phyloP scores from a whole-genome alignment of 2,888 invertebrate species.

The Sinopyrophorus schimmeli region DNA sequence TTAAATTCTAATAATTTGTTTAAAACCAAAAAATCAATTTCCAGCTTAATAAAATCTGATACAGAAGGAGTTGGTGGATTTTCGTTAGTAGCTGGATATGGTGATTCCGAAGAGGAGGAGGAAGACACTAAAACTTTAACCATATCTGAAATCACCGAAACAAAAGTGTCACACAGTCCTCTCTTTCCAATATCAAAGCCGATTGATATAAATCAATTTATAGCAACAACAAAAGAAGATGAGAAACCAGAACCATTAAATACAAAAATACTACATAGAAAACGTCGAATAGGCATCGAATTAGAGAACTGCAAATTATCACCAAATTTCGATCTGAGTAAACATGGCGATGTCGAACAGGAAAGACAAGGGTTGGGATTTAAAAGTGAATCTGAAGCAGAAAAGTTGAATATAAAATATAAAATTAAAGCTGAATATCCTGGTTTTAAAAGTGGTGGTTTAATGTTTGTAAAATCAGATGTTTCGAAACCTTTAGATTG shows the following conservation, averaged over 20 bases:
- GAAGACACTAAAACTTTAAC: slow-evolving; percentile 27
- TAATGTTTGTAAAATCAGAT: slow-evolving; percentile 48
- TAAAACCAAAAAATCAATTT: too few relatives aligned
- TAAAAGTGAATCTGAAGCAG: slow-evolving; percentile 39
- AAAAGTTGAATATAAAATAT: slow-evolving; percentile 12
- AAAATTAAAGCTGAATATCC: slow-evolving; percentile 39
- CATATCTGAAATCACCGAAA: slow-evolving; percentile 18
- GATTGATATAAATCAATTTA: slow-evolving; percentile 50
- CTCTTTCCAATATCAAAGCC: slow-evolving; percentile 57
- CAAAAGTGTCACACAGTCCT: slow-evolving; percentile 48
- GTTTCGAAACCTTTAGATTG: slow-evolving; percentile 32
- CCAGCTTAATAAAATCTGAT: too few relatives aligned
- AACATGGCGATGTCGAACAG: slow-evolving; percentile 30
- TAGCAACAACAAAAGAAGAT: slow-evolving; percentile 28
- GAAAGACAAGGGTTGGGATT: slow-evolving; percentile 52
- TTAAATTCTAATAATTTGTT: too few relatives aligned
- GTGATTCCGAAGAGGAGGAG: slow-evolving; percentile 57
- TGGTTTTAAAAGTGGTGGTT: slow-evolving; percentile 52
- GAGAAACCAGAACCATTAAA: slow-evolving; percentile 1
- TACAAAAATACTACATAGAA: slow-evolving; percentile 60
- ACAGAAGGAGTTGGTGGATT: too few relatives aligned
- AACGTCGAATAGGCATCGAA: slow-evolving; percentile 60
- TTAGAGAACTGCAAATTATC: slow-evolving; percentile 36
- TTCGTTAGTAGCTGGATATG: slow-evolving; percentile 61
- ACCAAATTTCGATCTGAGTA: slow-evolving; percentile 15